These are phyloP conservation scores for Plagiodera versicolora DNA, from an alignment of 2,888 invertebrate species.

Conservation along the genomic window DNA sequence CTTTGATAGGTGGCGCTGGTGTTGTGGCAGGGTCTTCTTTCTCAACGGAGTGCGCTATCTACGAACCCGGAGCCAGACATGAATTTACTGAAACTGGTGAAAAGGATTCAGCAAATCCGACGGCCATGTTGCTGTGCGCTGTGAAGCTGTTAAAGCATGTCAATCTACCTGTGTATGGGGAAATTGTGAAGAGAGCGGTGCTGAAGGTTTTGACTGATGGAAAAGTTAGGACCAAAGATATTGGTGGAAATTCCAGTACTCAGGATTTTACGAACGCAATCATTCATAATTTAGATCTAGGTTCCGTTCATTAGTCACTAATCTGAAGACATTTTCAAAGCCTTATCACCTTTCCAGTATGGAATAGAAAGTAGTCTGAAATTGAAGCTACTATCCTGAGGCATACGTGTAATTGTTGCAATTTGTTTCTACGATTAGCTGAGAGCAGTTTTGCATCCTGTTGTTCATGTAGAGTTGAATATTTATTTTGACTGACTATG, in stretches of 20 bases:
- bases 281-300: neutral
- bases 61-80: conserved; percentile 96
- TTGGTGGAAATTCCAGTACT: conserved; percentile 93
- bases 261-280: conserved; percentile 70
- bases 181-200: conserved; percentile 76
- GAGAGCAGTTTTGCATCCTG: too few species aligned
- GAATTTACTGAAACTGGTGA: conserved; percentile 92
- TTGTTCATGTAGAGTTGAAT: too few species aligned
- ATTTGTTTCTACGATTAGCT: too few species aligned
- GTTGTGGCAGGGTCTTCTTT: conserved; percentile 96
- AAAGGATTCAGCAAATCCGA: conserved; percentile 96
- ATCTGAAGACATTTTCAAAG: too few species aligned
- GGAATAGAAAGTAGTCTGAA: too few species aligned
- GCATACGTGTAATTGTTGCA: too few species aligned
- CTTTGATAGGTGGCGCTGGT: conserved; percentile 97
- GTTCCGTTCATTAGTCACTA: too few species aligned
- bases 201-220: conserved; percentile 62
- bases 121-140: conserved; percentile 75
- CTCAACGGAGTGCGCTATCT: conserved; percentile 89
- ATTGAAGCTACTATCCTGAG: too few species aligned
- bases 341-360: too few species aligned
- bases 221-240: conserved; percentile 88
- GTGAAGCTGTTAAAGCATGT: conserved; percentile 73
- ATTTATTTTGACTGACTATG: too few species aligned
- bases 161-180: conserved; percentile 76